Percentiles rank a stretch among this genome's conserved stretches.
phyloP scores from a whole-genome alignment of 2,797 vertebrate species.

The Mus minutoides region DNA sequence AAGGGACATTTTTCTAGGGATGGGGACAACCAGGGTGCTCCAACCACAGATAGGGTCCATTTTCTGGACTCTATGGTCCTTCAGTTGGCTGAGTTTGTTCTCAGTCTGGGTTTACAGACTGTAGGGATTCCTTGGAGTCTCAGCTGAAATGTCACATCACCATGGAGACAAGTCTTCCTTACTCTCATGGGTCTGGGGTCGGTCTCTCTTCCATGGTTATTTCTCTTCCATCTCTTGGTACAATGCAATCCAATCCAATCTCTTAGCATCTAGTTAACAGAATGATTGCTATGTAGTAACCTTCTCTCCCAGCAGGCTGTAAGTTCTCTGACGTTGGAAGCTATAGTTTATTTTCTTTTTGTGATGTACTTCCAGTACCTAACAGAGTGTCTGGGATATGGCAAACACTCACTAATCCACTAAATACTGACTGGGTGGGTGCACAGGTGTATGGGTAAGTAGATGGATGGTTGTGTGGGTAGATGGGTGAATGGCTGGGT shows the following conservation, averaged over 20 bases:
- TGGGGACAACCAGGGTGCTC: not conserved
- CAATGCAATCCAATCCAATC: no score
- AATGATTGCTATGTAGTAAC: not conserved
- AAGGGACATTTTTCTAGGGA: not conserved
- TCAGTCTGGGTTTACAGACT: not conserved
- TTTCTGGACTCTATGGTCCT: not conserved
- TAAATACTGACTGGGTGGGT: not conserved
- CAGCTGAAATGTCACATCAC: conserved; percentile 54
- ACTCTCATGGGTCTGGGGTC: not conserved
- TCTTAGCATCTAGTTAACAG: not conserved
- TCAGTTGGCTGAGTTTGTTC: not conserved
- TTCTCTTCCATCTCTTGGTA: not conserved
- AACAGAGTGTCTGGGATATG: not conserved
- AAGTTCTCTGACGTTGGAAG: not conserved
- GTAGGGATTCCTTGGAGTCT: not conserved
- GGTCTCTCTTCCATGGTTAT: not conserved
- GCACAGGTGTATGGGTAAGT: not conserved
- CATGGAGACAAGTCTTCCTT: not conserved
- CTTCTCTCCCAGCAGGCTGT: not conserved
- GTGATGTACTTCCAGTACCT: fast-evolving
- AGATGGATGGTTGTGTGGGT: not conserved
- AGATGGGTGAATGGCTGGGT: not conserved
- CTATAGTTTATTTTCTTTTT: not conserved
- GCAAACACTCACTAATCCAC: not conserved
- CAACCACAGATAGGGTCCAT: not conserved